Conservation (phyloP, 2,797 vertebrate genomes). For the Aldrovandia affinis region DNA sequence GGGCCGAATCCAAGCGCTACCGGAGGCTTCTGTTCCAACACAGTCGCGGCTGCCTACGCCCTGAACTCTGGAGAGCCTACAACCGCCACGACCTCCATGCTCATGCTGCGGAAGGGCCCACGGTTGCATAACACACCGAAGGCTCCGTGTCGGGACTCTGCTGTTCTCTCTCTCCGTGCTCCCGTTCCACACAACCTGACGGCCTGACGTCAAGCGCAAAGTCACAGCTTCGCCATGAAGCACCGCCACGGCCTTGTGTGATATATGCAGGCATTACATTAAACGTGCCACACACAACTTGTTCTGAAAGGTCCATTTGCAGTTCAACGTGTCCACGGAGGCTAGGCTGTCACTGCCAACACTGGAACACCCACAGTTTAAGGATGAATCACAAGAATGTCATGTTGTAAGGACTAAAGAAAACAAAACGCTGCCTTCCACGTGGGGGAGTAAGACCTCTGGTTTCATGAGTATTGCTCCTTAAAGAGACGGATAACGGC, state of each 20-base stretch:
- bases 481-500: not conserved
- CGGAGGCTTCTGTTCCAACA: not conserved
- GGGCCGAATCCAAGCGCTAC: not conserved
- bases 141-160: not conserved
- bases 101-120: not conserved
- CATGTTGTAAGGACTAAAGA: slow-evolving; percentile 4
- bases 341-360: not conserved
- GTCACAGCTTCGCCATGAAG: not conserved
- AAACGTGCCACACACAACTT: not conserved
- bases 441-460: slow-evolving; percentile 17
- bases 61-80: not conserved
- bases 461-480: not conserved
- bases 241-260: not conserved
- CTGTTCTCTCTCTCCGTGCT: not conserved
- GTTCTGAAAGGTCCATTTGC: not conserved
- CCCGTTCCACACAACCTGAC: not conserved
- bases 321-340: not conserved
- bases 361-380: slow-evolving; percentile 8
- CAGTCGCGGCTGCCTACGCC: not conserved
- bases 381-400: slow-evolving; percentile 5
- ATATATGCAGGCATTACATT: slow-evolving; percentile 4
- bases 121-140: no score
- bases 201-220: not conserved
- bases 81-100: not conserved
- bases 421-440: not conserved